These are phyloP conservation scores for Sebastes miniatus DNA, from an alignment of 2,797 vertebrate genomes.

Conservation along the genomic window DNA sequence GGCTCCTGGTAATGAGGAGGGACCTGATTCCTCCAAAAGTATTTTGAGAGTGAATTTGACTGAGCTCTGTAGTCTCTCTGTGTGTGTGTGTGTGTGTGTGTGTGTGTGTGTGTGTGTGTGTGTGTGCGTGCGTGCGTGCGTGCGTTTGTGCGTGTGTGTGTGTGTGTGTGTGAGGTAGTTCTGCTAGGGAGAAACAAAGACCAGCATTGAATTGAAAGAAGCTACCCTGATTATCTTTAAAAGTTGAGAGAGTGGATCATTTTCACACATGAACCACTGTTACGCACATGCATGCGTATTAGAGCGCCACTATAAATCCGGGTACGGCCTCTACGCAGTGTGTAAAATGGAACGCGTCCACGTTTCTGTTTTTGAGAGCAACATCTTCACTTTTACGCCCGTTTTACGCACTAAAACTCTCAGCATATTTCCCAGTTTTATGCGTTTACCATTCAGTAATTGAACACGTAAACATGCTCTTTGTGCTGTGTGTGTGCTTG, in stretches of 20 bases:
- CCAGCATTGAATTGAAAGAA: background rate
- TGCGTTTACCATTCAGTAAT: conserved; percentile 1
- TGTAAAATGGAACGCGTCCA: background rate
- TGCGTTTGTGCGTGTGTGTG: background rate
- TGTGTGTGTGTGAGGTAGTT: background rate
- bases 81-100: background rate
- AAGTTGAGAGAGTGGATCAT: background rate
- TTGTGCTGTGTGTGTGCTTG: conserved; percentile 34
- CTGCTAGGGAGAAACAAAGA: background rate
- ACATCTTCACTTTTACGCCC: conserved; percentile 10
- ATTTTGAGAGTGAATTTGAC: background rate
- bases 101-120: background rate
- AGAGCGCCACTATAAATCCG: background rate
- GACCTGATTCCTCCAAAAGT: background rate
- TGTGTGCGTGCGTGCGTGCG: background rate
- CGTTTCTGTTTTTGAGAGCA: background rate
- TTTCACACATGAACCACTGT: background rate
- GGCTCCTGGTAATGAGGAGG: background rate
- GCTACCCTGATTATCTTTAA: background rate
- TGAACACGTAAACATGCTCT: conserved; percentile 24
- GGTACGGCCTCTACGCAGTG: background rate
- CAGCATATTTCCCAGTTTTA: background rate
- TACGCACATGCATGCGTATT: background rate
- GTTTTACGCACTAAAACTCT: conserved; percentile 11
- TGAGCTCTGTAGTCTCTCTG: background rate